These are phyloP conservation scores for Pardosa pseudoannulata DNA, from an alignment of 2,888 invertebrate species.

Conservation along the genomic window DNA sequence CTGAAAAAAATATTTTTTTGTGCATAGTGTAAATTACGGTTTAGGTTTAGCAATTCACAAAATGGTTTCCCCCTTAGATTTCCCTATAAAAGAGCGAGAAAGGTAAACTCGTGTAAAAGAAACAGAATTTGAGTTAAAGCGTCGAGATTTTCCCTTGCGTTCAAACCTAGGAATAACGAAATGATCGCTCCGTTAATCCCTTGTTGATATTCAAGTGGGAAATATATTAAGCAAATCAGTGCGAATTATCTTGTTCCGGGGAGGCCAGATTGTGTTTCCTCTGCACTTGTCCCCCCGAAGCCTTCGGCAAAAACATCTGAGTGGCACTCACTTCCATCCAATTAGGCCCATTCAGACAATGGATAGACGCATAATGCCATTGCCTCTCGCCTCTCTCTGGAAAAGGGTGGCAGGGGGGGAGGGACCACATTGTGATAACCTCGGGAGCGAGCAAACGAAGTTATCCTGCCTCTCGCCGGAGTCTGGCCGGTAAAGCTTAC, in stretches of 20 bases:
- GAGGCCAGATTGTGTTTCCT: not conserved
- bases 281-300: not conserved
- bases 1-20: no score
- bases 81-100: no score
- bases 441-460: conserved; percentile 37
- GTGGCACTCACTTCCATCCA: conserved; percentile 51
- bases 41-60: no score
- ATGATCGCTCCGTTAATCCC: not conserved
- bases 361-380: conserved; percentile 29
- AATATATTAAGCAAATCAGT: not conserved
- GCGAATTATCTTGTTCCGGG: not conserved
- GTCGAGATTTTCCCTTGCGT: no score
- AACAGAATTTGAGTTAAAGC: no score
- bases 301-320: not conserved
- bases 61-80: no score
- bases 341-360: conserved; percentile 60
- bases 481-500: conserved; percentile 52
- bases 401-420: not conserved
- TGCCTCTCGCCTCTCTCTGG: not conserved
- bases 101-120: no score
- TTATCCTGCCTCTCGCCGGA: conserved; percentile 34
- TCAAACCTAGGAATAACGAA: no score
- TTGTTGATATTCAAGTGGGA: not conserved
- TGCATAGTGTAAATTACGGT: no score
- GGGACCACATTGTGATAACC: not conserved